Base-by-base conservation (phyloP, 2,797 vertebrate genomes). In the Merluccius polli region DNA sequence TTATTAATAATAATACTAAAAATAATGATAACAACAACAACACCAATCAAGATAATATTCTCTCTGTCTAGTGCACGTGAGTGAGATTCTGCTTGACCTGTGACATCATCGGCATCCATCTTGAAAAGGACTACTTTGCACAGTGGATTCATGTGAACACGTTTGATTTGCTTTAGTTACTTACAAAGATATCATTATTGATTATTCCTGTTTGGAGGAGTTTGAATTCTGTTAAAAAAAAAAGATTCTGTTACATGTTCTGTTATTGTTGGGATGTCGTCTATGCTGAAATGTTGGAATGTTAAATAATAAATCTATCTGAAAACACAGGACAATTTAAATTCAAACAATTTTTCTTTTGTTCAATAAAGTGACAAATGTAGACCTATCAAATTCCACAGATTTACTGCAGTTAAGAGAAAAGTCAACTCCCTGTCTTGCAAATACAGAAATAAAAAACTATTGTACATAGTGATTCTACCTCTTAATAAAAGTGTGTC, bases 401-500 rank as follows among this genome's bases (percentile, higher is more conserved):
- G 13, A 48, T 16, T 16, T 59, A 9, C 15, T 63, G 52, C n/a
- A 24, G 52, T 63, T 65, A 10, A 3, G 11, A 27, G 11, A 27
- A 65, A 65, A 65, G 3, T 11, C 0, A 59, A 59, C 8, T 59
- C 13, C 5, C 41, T 44, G 52, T 59, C 52, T 63, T 65, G 27
- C 59, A 11, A n/a, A 63, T 24, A 63, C 11, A 65, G 12, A 24
- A 65, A 59, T 8, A 3, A 65, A 65, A 63, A 63, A 3, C 24
- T 11, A 65, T 65, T 65, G 59, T 65, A 65, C 59, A 65, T 65
- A 59, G 52, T 59, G 52, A 59, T 65, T 65, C 59, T 65, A 65
- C 59, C 59, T 65, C 59, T 65, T 65, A 65, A 65, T 65, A 65
- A 65, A 65, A 65, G 27, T 59, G 52, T 59, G n/a, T 59, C 8